Evolutionary conservation across 2,888 invertebrate genomes (phyloP).

Genomic region (Aporophyla nigra): DNA sequence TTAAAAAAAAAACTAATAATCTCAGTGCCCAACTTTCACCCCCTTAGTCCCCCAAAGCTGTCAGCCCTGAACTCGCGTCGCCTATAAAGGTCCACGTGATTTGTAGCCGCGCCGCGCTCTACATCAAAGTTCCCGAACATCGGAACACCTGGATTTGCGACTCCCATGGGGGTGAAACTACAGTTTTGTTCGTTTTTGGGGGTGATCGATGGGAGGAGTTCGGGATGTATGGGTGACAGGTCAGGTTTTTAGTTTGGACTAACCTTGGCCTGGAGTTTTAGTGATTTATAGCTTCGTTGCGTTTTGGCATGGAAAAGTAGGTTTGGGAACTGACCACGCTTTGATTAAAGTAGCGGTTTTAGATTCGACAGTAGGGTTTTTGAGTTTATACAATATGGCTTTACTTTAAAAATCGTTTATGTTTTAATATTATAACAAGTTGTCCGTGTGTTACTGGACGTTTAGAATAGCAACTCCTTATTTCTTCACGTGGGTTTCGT

Average conservation of each 20-base stretch:
- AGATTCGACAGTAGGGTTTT: no score
- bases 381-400: no score
- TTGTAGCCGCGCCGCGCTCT: constrained; percentile 71
- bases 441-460: no score
- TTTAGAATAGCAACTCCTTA: no score
- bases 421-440: no score
- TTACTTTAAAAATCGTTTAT: no score
- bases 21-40: not conserved
- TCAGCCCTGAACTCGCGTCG: constrained; percentile 63
- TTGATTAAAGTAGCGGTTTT: not conserved
- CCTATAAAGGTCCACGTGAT: constrained; percentile 74
- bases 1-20: constrained; percentile 19
- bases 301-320: not conserved
- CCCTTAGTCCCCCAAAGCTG: constrained; percentile 24
- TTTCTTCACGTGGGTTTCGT: no score
- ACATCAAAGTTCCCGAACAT: constrained; percentile 71
- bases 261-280: constrained; percentile 51
- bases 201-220: constrained; percentile 57
- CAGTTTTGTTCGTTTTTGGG: constrained; percentile 62
- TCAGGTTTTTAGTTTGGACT: constrained; percentile 41
- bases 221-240: constrained; percentile 48
- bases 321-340: not conserved
- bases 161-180: constrained; percentile 58
- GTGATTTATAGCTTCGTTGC: constrained; percentile 22
- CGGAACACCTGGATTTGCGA: constrained; percentile 71